Evolutionary conservation across 1,140 invertebrate genomes (phyloP), one percentile per base, ranked within the genome.

Genomic region (Brachionus calyciflorus): DNA sequence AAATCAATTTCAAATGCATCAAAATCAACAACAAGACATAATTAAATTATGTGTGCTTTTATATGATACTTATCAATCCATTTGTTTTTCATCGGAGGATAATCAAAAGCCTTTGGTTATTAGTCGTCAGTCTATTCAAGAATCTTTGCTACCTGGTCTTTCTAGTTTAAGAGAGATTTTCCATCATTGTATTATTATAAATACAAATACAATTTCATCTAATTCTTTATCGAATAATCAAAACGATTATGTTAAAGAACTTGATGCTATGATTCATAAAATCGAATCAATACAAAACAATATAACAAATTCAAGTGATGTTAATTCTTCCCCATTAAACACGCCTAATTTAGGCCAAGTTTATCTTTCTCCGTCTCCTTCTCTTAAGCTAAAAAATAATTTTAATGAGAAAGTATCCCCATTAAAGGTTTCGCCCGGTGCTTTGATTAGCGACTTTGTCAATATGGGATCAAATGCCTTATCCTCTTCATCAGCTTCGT

Each of bases 61-160:
- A 12, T 73, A 51, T 51, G 69, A 73, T 55, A 73, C 51, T 51
- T 73, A 73, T 55, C 28, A 73, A 55, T 40, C 28, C 6, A 37
- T 73, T 5, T 73, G 69, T 26, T 49, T 73, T 17, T 40, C 21
- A 21, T 51, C 46, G 3, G 69, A 28, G 3, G 44, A 51, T 37
- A 41, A 65, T 44, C 33, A 24, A 44, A 44, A 65, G 24, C 21
- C 37, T 24, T 21, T 21, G 4, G 17, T 28, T 21, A 73, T 73
- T 26, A 51, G 46, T 19, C 69, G 30, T 21, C 69, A 73, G 40
- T 73, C 69, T 28, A 26, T 37, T 10, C 46, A 49, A 55, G 69
- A 73, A 33, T 73, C 69, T 40, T 37, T 73, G 14, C 21, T 73
- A 21, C 69, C 69, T 24, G 69, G 46, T 24, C 69, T 73, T 21